Conservation (phyloP, 2,888 invertebrate species). For the Acrobasis repandana region DNA sequence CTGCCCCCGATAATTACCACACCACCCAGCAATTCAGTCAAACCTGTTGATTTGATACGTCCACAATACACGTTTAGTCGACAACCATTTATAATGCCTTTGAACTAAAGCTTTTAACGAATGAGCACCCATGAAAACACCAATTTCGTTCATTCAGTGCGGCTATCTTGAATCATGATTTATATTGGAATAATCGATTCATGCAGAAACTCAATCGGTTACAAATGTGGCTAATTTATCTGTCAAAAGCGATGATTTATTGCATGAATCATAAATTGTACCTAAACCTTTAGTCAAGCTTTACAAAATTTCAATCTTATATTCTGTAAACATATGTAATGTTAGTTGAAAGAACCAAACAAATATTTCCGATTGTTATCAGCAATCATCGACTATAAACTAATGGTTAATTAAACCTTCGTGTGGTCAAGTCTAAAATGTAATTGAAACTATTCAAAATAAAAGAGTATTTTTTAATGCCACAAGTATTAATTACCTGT, state of each 20-base stretch:
- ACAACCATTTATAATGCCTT: constrained; percentile 46
- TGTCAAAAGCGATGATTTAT: constrained; percentile 3
- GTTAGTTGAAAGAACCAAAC: too few species aligned
- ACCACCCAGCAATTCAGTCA: constrained; percentile 46
- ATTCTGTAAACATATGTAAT: too few species aligned
- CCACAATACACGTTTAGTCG: constrained; percentile 51
- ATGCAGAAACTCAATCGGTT: constrained; percentile 13
- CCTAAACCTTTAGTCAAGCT: too few species aligned
- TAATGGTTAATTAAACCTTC: constrained; percentile 9
- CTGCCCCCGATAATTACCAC: constrained; percentile 63
- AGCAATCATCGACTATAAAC: constrained; percentile 29
- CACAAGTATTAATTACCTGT: constrained; percentile 45
- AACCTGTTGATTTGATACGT: constrained; percentile 60
- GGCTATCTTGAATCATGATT: constrained; percentile 8
- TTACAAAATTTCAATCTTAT: too few species aligned
- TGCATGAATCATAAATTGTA: background rate
- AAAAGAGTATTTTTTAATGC: constrained; percentile 39
- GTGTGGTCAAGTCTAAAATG: constrained; percentile 23
- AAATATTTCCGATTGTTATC: constrained; percentile 16
- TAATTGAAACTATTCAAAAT: constrained; percentile 43
- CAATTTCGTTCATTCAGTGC: background rate
- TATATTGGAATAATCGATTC: constrained; percentile 11
- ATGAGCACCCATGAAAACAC: background rate
- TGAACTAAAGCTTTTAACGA: constrained; percentile 32
- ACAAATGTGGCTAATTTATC: constrained; percentile 16